Conservation (phyloP, 2,113 vertebrate genomes). For the Phoenicopterus ruber region DNA sequence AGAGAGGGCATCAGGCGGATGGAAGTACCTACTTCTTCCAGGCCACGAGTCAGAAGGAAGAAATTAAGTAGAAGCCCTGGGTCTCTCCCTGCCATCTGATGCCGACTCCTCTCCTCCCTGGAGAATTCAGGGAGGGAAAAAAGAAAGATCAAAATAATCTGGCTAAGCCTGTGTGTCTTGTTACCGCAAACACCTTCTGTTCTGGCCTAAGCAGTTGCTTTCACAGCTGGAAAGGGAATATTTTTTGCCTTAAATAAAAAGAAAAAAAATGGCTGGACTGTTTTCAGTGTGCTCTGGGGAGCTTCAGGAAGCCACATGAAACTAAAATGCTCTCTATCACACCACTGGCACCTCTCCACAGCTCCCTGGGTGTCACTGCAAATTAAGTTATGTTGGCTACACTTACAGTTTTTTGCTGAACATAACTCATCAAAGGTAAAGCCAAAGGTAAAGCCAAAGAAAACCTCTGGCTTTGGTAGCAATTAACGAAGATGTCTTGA, state of each 20-base stretch:
- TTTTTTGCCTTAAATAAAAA: constrained; percentile 15
- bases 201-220: constrained; percentile 48
- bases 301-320: constrained; percentile 38
- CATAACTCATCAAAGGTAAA: constrained; percentile 23
- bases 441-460: neutral
- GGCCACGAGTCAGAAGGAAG: neutral
- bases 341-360: neutral
- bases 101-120: neutral
- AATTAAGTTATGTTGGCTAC: constrained; percentile 14
- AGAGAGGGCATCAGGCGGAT: neutral
- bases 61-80: neutral
- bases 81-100: neutral
- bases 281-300: constrained; percentile 27
- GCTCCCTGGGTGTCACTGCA: neutral
- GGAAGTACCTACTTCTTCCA: neutral
- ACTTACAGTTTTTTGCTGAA: neutral
- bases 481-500: neutral
- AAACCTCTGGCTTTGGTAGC: constrained; percentile 15
- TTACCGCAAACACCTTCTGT: constrained; percentile 45
- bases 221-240: constrained; percentile 42
- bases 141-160: neutral
- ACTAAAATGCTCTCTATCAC: constrained; percentile 9
- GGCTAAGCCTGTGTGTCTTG: neutral
- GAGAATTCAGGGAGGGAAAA: neutral
- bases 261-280: neutral